Conservation (phyloP, 2,113 vertebrate species). For the Anoplopoma fimbria region DNA sequence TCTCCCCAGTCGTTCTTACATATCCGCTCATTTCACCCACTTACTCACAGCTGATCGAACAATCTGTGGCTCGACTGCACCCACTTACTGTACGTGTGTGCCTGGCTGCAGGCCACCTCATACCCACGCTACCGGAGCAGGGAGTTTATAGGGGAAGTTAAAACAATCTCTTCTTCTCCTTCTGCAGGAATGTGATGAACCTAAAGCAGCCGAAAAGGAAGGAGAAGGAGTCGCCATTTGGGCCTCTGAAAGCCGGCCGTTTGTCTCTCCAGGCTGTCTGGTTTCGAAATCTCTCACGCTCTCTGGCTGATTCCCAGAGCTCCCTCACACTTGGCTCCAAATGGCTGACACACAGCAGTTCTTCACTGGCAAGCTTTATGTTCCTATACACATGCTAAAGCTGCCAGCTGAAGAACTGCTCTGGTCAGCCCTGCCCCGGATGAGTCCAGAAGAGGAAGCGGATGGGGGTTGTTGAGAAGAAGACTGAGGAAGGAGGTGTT, state of each 20-base stretch:
- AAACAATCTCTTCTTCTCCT: conserved; percentile 58
- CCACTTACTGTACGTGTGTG: conserved; percentile 56
- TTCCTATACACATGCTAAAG: conserved; percentile 96
- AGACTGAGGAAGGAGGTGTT: conserved; percentile 39
- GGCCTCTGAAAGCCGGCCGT: neutral
- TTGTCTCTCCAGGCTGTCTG: conserved; percentile 22
- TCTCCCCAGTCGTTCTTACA: conserved; percentile 45
- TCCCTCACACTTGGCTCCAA: conserved; percentile 35
- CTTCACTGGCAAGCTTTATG: conserved; percentile 99
- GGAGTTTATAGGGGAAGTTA: conserved; percentile 56
- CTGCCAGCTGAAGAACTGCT: conserved; percentile 99
- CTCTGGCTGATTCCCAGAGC: conserved; percentile 24
- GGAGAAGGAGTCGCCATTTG: conserved; percentile 29
- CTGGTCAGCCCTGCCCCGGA: conserved; percentile 91
- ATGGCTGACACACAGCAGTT: conserved; percentile 96
- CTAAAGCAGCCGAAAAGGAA: conserved; percentile 35
- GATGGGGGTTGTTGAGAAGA: conserved; percentile 17
- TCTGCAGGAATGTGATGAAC: conserved; percentile 55
- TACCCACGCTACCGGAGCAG: conserved; percentile 47
- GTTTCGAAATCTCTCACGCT: conserved; percentile 20
- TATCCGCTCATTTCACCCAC: conserved; percentile 60
- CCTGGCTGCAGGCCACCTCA: conserved; percentile 55
- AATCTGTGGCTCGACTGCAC: conserved; percentile 47
- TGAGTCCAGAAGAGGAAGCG: conserved; percentile 44
- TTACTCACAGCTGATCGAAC: conserved; percentile 68